A percentile compares a stretch with the other conserved stretches of the same genome.
Evolutionary conservation across 2,113 vertebrate genomes (phyloP).

Genomic region (Ploceus nigricollis): DNA sequence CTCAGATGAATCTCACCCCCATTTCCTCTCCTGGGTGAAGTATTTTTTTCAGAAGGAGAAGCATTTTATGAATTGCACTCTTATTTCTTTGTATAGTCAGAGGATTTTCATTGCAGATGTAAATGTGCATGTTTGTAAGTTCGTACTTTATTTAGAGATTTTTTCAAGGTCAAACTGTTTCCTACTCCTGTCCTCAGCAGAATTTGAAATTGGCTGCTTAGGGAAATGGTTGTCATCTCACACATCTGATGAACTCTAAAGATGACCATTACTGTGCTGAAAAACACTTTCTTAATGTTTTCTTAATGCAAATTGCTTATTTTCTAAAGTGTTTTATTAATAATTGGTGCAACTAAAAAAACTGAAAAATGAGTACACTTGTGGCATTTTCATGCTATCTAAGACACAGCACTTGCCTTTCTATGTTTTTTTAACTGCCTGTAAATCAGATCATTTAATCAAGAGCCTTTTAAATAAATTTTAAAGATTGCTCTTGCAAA

Average conservation of each 20-base stretch:
- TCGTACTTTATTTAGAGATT: not conserved
- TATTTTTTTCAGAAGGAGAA: not conserved
- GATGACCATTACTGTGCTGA: not conserved
- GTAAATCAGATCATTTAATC: not conserved
- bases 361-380: not conserved
- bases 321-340: not conserved
- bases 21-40: not conserved
- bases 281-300: not conserved
- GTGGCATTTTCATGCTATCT: not conserved
- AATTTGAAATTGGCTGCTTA: not conserved
- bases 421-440: not conserved
- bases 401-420: not conserved
- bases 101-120: not conserved
- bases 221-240: not conserved
- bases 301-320: not conserved
- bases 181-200: not conserved
- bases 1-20: not conserved
- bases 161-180: not conserved
- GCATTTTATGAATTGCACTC: not conserved
- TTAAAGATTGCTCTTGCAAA: slow-evolving; percentile 9
- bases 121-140: not conserved
- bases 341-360: not conserved
- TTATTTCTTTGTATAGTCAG: not conserved
- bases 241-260: not conserved
- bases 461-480: not conserved